Conservation (phyloP, 2,113 vertebrate species). For the Zingel zingel region DNA sequence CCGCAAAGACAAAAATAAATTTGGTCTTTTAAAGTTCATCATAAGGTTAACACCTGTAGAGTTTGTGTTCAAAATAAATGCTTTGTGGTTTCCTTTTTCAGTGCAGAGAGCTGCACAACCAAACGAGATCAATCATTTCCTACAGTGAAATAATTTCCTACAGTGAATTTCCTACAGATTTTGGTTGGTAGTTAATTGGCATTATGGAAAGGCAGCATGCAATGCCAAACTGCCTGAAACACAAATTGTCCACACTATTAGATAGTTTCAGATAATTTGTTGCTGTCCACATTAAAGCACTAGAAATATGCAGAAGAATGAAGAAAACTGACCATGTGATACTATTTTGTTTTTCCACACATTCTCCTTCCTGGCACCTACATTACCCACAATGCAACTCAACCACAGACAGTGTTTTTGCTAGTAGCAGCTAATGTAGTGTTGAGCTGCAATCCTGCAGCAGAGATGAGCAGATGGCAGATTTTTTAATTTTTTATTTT, state of each 20-base stretch:
- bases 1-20: background rate
- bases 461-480: background rate
- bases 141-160: background rate
- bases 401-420: background rate
- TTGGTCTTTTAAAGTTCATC: background rate
- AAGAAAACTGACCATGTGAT: background rate
- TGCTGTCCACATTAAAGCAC: background rate
- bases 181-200: background rate
- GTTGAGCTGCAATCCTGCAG: background rate
- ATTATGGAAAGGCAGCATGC: background rate
- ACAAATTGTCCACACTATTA: background rate
- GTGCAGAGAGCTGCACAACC: background rate
- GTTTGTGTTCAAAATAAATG: background rate
- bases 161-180: too few species aligned
- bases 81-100: background rate
- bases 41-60: background rate
- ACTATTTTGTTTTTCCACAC: background rate
- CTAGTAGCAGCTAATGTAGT: background rate
- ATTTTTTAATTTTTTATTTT: too few species aligned
- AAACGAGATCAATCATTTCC: background rate
- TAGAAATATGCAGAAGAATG: background rate
- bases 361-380: background rate
- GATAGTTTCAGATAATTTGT: background rate
- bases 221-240: slow-evolving; percentile 2
- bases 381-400: background rate